These are phyloP conservation scores for Chaunax sp. DNA, from an alignment of 2,797 vertebrate species.

Conservation along the genomic window DNA sequence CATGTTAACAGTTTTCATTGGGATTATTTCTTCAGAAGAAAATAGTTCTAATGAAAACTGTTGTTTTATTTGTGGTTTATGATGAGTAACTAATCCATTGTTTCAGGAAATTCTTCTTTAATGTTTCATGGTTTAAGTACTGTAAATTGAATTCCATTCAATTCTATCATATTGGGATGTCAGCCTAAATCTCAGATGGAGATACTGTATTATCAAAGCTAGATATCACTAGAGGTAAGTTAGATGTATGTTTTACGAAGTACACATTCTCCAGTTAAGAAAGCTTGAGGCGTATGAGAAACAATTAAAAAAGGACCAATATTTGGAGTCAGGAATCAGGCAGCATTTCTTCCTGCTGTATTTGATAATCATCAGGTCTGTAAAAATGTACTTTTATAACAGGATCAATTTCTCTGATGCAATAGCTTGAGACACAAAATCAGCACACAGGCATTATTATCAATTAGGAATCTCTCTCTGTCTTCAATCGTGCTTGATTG, in stretches of 20 bases:
- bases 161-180: no score
- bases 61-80: slow-evolving; percentile 50
- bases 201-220: slow-evolving; percentile 12
- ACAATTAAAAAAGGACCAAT: slow-evolving; percentile 37
- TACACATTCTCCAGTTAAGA: slow-evolving; percentile 10
- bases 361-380: slow-evolving; percentile 40
- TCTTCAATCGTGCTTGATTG: slow-evolving; percentile 34
- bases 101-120: no score
- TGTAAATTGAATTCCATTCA: no score
- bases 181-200: no score
- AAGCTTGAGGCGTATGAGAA: slow-evolving; percentile 3
- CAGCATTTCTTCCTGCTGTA: slow-evolving; percentile 18
- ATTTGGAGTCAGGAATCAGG: slow-evolving; percentile 46
- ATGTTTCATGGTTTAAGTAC: no score
- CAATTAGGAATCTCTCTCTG: slow-evolving; percentile 32
- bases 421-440: slow-evolving; percentile 28
- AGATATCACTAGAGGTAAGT: not conserved
- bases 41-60: slow-evolving; percentile 37
- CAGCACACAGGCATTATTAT: slow-evolving; percentile 34
- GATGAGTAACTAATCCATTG: no score
- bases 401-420: slow-evolving; percentile 19
- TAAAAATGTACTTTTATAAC: slow-evolving; percentile 21
- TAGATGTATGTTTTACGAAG: not conserved
- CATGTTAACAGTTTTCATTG: slow-evolving; percentile 3
- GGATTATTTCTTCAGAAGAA: slow-evolving; percentile 9